Evolutionary conservation across 2,888 invertebrate species (phyloP).

Genomic region (Cyrtodaria siliqua): DNA sequence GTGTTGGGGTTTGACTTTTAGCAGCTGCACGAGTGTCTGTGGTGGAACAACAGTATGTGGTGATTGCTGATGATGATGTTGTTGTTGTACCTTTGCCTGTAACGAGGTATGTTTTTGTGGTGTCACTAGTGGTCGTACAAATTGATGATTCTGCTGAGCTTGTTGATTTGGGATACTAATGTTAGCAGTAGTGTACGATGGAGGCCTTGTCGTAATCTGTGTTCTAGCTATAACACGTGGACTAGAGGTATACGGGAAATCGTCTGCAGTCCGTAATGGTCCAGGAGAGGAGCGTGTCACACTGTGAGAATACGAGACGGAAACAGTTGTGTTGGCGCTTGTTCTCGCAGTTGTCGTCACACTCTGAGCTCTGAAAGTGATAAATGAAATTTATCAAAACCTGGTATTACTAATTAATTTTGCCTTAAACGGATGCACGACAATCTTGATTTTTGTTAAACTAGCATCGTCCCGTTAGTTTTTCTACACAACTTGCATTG

Average conservation of each 20-base stretch:
- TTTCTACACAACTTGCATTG: no score
- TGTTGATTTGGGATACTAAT: neutral
- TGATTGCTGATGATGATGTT: neutral
- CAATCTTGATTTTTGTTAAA: no score
- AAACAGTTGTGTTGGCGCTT: constrained; percentile 12
- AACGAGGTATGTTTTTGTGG: neutral
- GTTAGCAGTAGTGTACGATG: neutral
- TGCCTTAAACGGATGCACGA: no score
- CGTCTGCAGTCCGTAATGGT: constrained; percentile 18
- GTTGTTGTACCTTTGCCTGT: neutral
- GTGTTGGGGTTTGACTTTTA: no score
- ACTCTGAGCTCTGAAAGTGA: constrained; percentile 51
- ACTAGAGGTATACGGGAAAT: neutral
- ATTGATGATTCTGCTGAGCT: no score
- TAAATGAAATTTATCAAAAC: no score
- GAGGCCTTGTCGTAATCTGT: constrained; percentile 5
- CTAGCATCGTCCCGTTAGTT: no score
- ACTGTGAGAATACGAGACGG: constrained; percentile 11
- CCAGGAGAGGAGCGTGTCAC: constrained; percentile 31
- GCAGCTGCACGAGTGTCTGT: no score
- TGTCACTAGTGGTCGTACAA: neutral
- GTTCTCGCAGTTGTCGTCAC: constrained; percentile 27
- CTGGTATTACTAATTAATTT: no score
- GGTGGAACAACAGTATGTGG: no score
- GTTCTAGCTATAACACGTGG: neutral